phyloP scores from a whole-genome alignment of 2,797 vertebrate species.

The Benthosema pterotum region DNA sequence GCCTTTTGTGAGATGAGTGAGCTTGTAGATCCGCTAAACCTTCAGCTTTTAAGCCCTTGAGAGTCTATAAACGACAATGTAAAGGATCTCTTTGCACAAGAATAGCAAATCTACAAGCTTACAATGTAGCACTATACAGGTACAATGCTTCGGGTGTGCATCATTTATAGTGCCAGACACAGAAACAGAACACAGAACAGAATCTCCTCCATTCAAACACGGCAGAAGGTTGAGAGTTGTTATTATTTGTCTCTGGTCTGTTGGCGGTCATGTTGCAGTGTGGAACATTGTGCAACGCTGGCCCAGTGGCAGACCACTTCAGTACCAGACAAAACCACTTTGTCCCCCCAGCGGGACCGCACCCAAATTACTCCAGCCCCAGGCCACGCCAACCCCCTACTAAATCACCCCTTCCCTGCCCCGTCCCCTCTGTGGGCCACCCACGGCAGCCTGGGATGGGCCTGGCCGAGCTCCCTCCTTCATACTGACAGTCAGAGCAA shows the following conservation, averaged over 20 bases:
- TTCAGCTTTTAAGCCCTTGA: background rate
- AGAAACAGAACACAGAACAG: background rate
- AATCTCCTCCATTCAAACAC: background rate
- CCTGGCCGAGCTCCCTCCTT: conserved; percentile 1
- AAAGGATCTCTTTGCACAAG: too few relatives aligned
- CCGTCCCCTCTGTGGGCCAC: conserved; percentile 31
- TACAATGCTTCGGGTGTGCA: background rate
- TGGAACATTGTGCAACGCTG: conserved; percentile 3
- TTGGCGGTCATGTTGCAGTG: conserved; percentile 10
- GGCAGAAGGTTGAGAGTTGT: background rate
- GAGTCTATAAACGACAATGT: too few relatives aligned
- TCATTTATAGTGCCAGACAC: background rate
- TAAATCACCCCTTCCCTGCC: background rate
- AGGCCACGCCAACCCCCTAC: conserved; percentile 1
- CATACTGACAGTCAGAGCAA: conserved; percentile 24
- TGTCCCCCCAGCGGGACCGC: conserved; percentile 39
- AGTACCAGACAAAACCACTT: conserved; percentile 42
- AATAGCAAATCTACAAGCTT: too few relatives aligned
- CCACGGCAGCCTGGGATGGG: conserved; percentile 28
- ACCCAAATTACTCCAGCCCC: conserved; percentile 32
- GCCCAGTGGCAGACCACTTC: conserved; percentile 17
- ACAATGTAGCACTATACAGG: too few relatives aligned
- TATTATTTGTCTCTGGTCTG: conserved; percentile 10
- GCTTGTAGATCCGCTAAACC: background rate
- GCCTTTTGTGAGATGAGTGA: too few relatives aligned